These are phyloP conservation scores for Xanthia icteritia DNA, from an alignment of 2,888 invertebrate genomes.

Conservation along the genomic window DNA sequence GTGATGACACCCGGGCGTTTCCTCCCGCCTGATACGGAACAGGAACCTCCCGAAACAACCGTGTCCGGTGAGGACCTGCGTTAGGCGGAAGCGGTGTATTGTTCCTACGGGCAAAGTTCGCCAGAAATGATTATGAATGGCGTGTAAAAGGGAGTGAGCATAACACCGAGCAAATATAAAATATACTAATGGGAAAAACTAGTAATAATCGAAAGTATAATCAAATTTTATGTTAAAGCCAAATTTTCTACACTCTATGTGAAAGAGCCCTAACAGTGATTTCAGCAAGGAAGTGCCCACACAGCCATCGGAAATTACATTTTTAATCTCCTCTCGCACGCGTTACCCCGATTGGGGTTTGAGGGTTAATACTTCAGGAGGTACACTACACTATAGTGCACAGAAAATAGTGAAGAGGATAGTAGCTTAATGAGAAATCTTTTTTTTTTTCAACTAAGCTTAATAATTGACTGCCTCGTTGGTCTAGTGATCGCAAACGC, in stretches of 20 bases:
- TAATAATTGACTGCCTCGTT: no score
- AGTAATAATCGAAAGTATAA: neutral
- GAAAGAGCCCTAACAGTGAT: slow-evolving; percentile 44
- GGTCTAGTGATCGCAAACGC: no score
- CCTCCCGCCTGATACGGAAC: no score
- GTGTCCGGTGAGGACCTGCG: no score
- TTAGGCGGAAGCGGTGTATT: no score
- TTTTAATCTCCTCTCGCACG: slow-evolving; percentile 76
- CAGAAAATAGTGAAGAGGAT: slow-evolving; percentile 27
- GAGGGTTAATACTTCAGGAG: slow-evolving; percentile 37
- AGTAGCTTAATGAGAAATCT: neutral
- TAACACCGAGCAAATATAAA: no score
- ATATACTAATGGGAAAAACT: neutral
- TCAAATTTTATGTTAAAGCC: no score
- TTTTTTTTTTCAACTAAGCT: neutral
- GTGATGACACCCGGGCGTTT: no score
- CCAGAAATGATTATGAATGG: neutral
- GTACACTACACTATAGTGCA: slow-evolving; percentile 23
- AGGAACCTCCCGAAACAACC: no score
- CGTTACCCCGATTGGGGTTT: slow-evolving; percentile 65
- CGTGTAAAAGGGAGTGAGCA: neutral
- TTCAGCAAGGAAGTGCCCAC: slow-evolving; percentile 71
- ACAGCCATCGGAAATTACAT: slow-evolving; percentile 78
- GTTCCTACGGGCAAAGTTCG: neutral
- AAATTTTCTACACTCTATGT: neutral